Conservation (phyloP, 2,888 invertebrate species). For the Plemyria rubiginata region DNA sequence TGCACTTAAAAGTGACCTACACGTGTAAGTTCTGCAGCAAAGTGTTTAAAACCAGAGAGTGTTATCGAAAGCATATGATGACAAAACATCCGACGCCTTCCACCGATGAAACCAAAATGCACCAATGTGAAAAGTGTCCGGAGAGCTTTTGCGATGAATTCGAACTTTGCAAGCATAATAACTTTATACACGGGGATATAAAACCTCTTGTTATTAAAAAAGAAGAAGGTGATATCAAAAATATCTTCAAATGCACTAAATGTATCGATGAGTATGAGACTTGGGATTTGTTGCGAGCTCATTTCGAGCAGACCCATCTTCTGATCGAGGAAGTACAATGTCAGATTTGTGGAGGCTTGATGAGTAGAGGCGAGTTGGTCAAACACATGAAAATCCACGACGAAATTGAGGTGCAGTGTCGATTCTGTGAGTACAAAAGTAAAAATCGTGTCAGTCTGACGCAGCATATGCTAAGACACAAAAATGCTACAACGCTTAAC, state of each 20-base stretch:
- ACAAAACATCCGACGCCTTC: slow-evolving; percentile 63
- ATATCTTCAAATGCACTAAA: slow-evolving; percentile 69
- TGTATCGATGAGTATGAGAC: slow-evolving; percentile 60
- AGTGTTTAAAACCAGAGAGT: slow-evolving; percentile 72
- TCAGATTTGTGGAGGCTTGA: slow-evolving; percentile 69
- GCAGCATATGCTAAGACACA: slow-evolving; percentile 72
- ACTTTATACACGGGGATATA: slow-evolving; percentile 52
- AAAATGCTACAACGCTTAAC: slow-evolving; percentile 67
- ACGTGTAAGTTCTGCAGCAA: slow-evolving; percentile 70
- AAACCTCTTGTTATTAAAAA: slow-evolving; percentile 46
- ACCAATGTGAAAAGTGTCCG: slow-evolving; percentile 69
- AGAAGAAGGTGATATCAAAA: slow-evolving; percentile 59
- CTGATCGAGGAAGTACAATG: slow-evolving; percentile 65
- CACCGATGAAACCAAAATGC: slow-evolving; percentile 45
- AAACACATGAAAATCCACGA: slow-evolving; percentile 66
- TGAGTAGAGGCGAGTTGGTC: slow-evolving; percentile 60
- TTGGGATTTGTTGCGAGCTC: slow-evolving; percentile 66
- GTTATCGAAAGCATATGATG: slow-evolving; percentile 68
- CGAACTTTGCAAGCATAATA: slow-evolving; percentile 70
- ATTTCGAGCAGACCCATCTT: slow-evolving; percentile 68
- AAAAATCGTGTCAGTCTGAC: slow-evolving; percentile 67
- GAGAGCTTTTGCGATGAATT: slow-evolving; percentile 70
- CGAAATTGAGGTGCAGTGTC: slow-evolving; percentile 57
- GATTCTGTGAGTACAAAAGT: slow-evolving; percentile 72
- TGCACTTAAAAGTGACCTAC: slow-evolving; percentile 73